Conservation (phyloP, 1,140 invertebrate species). For the Trissolcus basalis region DNA sequence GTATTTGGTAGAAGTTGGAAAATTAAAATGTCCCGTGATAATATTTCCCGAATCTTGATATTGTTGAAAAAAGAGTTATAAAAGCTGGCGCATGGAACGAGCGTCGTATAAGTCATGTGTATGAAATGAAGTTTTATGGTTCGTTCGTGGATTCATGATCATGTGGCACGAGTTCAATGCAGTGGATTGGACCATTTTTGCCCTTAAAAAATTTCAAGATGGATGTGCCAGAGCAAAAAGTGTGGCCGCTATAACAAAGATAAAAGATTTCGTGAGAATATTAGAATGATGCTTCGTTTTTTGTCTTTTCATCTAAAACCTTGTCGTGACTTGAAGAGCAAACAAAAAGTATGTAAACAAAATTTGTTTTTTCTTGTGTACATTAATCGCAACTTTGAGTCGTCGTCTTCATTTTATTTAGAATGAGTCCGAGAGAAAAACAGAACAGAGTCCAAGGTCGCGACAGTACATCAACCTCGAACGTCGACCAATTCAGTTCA, state of each 20-base stretch:
- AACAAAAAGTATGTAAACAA: no score
- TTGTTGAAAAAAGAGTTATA: conserved; percentile 3
- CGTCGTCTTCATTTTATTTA: no score
- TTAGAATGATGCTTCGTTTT: conserved; percentile 10
- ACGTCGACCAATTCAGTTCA: neutral
- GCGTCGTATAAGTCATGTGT: conserved; percentile 34
- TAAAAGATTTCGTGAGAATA: conserved; percentile 23
- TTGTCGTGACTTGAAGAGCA: no score
- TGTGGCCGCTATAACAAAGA: conserved; percentile 12
- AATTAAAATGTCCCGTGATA: no score
- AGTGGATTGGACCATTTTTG: conserved; percentile 31
- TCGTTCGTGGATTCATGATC: conserved; percentile 34
- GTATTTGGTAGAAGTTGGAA: no score
- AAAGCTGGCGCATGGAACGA: conserved; percentile 6
- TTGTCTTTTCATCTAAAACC: neutral
- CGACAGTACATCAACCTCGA: neutral
- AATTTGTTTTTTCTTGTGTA: no score
- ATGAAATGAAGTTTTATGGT: conserved; percentile 46
- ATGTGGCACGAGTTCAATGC: conserved; percentile 23
- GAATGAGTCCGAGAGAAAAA: neutral
- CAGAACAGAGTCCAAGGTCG: neutral
- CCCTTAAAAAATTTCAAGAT: conserved; percentile 33
- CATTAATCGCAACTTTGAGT: no score
- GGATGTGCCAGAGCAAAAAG: conserved; percentile 29
- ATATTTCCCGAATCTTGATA: neutral